phyloP scores from a whole-genome alignment of 2,888 invertebrate genomes.

The Patella depressa region DNA sequence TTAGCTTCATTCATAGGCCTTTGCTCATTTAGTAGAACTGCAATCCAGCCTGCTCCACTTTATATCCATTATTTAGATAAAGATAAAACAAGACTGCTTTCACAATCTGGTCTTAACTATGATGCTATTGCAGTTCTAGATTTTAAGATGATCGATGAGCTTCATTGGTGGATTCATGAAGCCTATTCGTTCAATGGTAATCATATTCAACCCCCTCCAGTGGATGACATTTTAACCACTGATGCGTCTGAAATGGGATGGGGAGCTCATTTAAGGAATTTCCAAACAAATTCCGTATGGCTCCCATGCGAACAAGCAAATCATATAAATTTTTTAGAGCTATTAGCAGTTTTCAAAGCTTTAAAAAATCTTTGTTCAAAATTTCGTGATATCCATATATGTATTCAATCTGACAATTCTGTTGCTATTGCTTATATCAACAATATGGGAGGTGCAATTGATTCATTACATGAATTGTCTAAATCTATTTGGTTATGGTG shows the following conservation, averaged over 20 bases:
- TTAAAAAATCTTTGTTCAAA: background rate
- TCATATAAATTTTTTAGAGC: background rate
- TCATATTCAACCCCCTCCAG: background rate
- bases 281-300: background rate
- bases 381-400: background rate
- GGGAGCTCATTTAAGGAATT: background rate
- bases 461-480: background rate
- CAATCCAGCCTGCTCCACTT: background rate
- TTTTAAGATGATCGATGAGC: background rate
- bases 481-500: constrained; percentile 32
- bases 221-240: background rate
- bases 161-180: background rate
- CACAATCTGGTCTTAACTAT: background rate
- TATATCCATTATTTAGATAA: background rate
- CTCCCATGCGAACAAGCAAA: background rate
- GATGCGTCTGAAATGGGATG: constrained; percentile 3
- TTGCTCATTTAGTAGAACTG: background rate
- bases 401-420: constrained; percentile 25
- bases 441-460: constrained; percentile 22
- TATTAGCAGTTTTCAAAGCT: background rate
- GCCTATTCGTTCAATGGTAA: background rate
- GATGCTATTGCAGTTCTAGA: background rate
- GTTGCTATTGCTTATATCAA: constrained; percentile 36
- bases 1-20: background rate
- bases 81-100: background rate